Evolutionary conservation across 2,888 invertebrate species (phyloP).

Genomic region (Syrista parreyssii): DNA sequence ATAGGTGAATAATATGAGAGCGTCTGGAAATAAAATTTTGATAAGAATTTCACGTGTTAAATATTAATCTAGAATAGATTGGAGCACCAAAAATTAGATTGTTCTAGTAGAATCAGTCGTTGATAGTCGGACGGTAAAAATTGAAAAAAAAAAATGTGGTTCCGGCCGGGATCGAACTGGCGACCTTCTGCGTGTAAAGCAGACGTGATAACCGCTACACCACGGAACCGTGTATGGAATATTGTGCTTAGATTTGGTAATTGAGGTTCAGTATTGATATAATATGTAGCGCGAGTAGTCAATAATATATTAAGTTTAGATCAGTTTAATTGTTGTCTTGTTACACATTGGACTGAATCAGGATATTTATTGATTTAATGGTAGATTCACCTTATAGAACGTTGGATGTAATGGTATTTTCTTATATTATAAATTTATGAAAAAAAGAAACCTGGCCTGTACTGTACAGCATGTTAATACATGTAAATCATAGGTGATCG

Average conservation of each 20-base stretch:
- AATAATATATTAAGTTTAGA: background rate
- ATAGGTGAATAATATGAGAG: background rate
- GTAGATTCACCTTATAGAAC: background rate
- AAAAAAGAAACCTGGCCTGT: constrained; percentile 25
- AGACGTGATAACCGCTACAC: constrained; percentile 65
- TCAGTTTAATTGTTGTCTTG: background rate
- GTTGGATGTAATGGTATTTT: background rate
- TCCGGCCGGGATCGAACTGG: constrained; percentile 71
- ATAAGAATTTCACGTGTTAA: background rate
- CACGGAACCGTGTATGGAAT: constrained; percentile 61
- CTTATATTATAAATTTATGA: constrained; percentile 25
- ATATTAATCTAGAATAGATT: background rate
- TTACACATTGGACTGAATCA: background rate
- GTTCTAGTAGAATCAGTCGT: background rate
- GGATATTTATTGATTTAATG: background rate
- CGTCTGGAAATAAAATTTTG: background rate
- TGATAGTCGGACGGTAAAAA: background rate
- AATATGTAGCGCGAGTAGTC: background rate
- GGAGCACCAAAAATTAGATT: no score
- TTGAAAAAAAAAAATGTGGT: constrained; percentile 54
- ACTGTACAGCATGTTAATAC: constrained; percentile 27
- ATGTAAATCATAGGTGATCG: constrained; percentile 2
- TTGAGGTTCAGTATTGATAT: background rate
- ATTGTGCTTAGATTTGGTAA: background rate
- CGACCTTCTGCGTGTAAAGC: constrained; percentile 70